Base-by-base conservation (phyloP, 2,888 invertebrate species). In the Pristionchus exspectatus region DNA sequence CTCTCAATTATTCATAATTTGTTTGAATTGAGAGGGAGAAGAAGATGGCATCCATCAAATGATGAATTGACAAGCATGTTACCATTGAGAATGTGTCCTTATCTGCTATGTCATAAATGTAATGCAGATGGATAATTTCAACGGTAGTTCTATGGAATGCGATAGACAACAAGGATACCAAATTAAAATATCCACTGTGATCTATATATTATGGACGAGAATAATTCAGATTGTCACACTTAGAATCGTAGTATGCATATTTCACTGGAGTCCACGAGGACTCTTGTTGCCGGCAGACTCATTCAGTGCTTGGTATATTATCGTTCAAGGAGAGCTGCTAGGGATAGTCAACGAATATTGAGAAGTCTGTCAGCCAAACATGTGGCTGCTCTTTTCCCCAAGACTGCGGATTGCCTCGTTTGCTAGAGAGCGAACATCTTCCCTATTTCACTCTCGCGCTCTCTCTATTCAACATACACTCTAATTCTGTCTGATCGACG, bases 1-100 rank as follows among this genome's bases (percentile, higher is more conserved):
- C 38, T 14, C 74, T 74, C 74, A 74, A 81, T 81, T 27, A 81
- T 81, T 81, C 50, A 81, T 81, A 54, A 81, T 44, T 81, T 81
- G 50, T 54, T 81, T 81, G 81, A 81, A 81, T 81, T 81, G 81
- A 54, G 50, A 5, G 81, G 14, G 27, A n/a, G 50, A 74, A 24
- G 74, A 18, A 30, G 72, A 72, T 44, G 38, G 30, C 44, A 77
- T 77, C 44, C 21, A 77, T 50, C 81, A 81, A 50, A 81, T 81
- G 81, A 81, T 81, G 81, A 81, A 81, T 81, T 81, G 50, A 24
- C 27, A 69, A 33, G 72, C 16, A 18, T n/a, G 77, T 77, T 33
- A 44, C 14, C 69, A 72, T 72, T 33, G 69, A 72, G 30, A 30
- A 14, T 5, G n/a, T n/a, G n/a, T n/a, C 24, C 63, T 63, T 63